Percentiles rank a stretch among this genome's conserved stretches.
phyloP scores from a whole-genome alignment of 2,888 invertebrate species.

The Drosophila paramelanica region DNA sequence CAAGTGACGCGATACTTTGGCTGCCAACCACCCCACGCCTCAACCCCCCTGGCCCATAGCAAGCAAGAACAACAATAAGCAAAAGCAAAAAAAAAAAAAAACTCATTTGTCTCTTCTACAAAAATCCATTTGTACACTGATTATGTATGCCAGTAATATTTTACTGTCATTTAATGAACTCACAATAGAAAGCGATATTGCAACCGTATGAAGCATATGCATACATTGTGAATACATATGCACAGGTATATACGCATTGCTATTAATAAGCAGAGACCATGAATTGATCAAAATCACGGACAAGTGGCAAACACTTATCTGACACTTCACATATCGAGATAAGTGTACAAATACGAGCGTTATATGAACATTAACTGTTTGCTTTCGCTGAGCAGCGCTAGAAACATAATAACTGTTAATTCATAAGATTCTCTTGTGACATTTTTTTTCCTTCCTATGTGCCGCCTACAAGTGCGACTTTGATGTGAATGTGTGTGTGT shows the following conservation, averaged over 20 bases:
- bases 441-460: neutral
- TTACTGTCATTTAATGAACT: neutral
- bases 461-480: conserved; percentile 1
- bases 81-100: conserved; percentile 18
- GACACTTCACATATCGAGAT: conserved; percentile 5
- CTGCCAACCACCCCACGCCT: conserved; percentile 17
- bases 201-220: conserved; percentile 5
- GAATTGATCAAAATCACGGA: neutral
- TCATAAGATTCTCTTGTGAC: conserved; percentile 1
- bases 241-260: neutral
- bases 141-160: conserved; percentile 29
- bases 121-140: conserved; percentile 34
- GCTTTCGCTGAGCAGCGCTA: neutral
- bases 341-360: conserved; percentile 1
- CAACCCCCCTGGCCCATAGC: neutral
- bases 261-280: neutral
- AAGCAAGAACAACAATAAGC: conserved; percentile 21
- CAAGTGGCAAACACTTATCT: conserved; percentile 14
- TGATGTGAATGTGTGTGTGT: neutral
- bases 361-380: neutral
- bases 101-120: conserved; percentile 29
- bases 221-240: neutral
- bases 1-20: conserved; percentile 45
- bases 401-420: conserved; percentile 2
- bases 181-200: conserved; percentile 43